phyloP scores from a whole-genome alignment of 2,797 vertebrate species.

The Podarcis lilfordi region DNA sequence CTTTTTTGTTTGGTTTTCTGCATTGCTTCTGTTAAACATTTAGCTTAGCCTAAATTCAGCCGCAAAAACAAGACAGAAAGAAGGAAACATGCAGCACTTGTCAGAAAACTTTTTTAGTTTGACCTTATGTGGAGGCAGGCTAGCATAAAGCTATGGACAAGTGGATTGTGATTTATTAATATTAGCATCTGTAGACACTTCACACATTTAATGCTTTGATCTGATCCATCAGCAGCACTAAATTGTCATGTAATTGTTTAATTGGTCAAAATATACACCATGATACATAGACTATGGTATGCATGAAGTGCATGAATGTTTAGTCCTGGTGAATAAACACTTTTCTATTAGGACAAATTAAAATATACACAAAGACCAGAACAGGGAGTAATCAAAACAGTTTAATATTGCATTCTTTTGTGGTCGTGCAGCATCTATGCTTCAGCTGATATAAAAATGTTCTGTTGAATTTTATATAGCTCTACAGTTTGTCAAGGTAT shows the following conservation, averaged over 20 bases:
- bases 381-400: not conserved
- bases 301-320: slow-evolving; percentile 7
- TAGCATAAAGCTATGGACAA: slow-evolving; percentile 71
- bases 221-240: slow-evolving; percentile 26
- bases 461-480: not conserved
- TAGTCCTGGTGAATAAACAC: slow-evolving; percentile 8
- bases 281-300: not conserved
- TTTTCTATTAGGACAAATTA: not conserved
- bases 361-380: not conserved
- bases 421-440: not conserved
- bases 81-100: slow-evolving; percentile 60
- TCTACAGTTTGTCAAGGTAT: not conserved
- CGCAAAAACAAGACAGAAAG: slow-evolving; percentile 47
- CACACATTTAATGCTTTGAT: not conserved
- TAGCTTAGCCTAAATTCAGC: slow-evolving; percentile 62
- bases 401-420: not conserved
- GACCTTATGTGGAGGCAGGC: slow-evolving; percentile 75
- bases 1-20: slow-evolving; percentile 27
- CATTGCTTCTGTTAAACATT: slow-evolving; percentile 45
- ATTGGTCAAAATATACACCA: not conserved
- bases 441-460: not conserved
- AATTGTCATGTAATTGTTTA: not conserved
- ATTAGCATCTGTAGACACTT: slow-evolving; percentile 31
- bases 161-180: slow-evolving; percentile 68
- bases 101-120: slow-evolving; percentile 79